Percentiles rank a stretch among this genome's conserved stretches.
Evolutionary conservation across 2,113 vertebrate species (phyloP).

Genomic region (Poecile atricapillus): DNA sequence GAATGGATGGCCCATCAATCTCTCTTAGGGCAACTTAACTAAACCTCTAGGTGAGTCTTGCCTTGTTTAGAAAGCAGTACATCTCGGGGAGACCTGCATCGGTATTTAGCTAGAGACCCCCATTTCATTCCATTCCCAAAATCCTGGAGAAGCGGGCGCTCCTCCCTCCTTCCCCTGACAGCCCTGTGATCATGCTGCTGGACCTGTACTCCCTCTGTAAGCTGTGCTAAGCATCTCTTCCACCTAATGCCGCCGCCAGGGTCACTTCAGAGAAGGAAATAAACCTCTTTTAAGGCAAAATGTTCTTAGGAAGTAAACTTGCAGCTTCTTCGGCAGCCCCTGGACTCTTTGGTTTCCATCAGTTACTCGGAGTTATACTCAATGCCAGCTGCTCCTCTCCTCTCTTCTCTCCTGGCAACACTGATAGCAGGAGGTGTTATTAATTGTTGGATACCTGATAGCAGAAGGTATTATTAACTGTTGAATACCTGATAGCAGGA

Average conservation of each 20-base stretch:
- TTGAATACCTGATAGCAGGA: background rate
- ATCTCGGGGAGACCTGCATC: accelerated
- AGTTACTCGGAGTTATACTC: background rate
- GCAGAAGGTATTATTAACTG: background rate
- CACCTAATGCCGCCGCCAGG: background rate
- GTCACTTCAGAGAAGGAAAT: background rate
- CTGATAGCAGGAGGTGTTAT: background rate
- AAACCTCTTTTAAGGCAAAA: background rate
- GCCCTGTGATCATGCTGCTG: background rate
- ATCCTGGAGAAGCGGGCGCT: accelerated
- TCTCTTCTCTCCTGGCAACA: background rate
- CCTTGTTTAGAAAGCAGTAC: background rate
- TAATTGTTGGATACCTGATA: background rate
- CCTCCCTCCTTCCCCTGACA: background rate
- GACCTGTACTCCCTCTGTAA: background rate
- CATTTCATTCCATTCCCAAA: background rate
- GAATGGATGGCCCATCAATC: background rate
- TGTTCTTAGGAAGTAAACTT: background rate
- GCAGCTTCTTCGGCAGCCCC: background rate
- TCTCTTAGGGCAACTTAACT: background rate
- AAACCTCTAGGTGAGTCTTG: background rate
- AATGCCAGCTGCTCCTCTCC: background rate
- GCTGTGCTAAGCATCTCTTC: accelerated
- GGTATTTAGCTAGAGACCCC: background rate
- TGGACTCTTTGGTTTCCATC: background rate